Evolutionary conservation across 2,113 vertebrate genomes (phyloP).

Genomic region (Calyptomena viridis): DNA sequence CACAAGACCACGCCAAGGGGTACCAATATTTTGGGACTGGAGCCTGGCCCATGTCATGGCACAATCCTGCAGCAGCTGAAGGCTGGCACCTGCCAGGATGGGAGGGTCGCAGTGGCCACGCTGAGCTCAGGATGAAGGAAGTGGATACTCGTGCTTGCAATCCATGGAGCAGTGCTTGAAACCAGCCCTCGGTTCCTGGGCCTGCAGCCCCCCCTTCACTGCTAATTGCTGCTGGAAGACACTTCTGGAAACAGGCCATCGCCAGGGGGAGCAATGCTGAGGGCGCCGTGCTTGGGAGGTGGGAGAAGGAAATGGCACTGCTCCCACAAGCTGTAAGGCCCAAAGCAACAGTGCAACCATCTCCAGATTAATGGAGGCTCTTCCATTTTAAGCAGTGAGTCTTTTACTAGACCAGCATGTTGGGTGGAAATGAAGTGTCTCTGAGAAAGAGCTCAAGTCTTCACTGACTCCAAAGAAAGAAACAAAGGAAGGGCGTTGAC

Average conservation of each 20-base stretch:
- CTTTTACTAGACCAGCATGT: not conserved
- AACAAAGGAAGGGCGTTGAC: fast-evolving
- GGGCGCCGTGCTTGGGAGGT: fast-evolving
- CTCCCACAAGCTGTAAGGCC: not conserved
- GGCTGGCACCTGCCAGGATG: fast-evolving
- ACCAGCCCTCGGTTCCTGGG: not conserved
- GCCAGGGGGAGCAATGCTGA: not conserved
- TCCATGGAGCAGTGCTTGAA: not conserved
- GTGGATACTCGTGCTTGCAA: not conserved
- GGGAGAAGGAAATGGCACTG: fast-evolving
- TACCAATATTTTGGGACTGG: not conserved
- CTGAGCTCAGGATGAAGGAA: not conserved
- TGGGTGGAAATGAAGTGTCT: not conserved
- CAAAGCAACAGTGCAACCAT: not conserved
- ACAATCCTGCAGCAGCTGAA: not conserved
- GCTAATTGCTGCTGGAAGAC: not conserved
- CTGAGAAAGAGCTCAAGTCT: not conserved
- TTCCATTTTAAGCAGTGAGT: not conserved
- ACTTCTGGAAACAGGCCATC: not conserved
- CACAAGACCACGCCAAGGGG: not conserved
- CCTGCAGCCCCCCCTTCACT: not conserved
- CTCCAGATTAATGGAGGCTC: not conserved
- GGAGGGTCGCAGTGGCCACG: not conserved
- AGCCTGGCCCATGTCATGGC: fast-evolving
- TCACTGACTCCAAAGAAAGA: not conserved